A percentile compares a stretch with the other conserved stretches of the same genome.
These are phyloP conservation scores for Lasioglossum albipes DNA, from an alignment of 1,140 invertebrate species.

Conservation along the genomic window DNA sequence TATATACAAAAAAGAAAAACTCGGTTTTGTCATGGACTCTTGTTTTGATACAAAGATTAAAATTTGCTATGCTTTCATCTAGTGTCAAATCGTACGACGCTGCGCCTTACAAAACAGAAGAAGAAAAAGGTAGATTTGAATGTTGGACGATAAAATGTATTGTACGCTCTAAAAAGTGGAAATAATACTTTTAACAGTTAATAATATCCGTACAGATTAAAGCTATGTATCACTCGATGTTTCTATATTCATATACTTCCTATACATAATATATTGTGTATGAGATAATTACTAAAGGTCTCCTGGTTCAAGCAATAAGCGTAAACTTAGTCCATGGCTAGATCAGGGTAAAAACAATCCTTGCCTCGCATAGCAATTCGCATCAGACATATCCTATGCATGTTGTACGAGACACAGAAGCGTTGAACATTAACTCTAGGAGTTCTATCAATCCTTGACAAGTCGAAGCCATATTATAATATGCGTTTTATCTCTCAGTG, in stretches of 20 bases:
- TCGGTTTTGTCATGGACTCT: slow-evolving; percentile 45
- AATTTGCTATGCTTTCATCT: slow-evolving; percentile 13
- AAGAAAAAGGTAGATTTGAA: neutral
- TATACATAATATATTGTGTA: slow-evolving; percentile 10
- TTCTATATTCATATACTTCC: slow-evolving; percentile 3
- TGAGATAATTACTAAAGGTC: slow-evolving; percentile 13
- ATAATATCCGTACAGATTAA: slow-evolving; percentile 37
- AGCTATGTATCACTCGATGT: slow-evolving; percentile 30
- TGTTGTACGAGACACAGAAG: slow-evolving; percentile 24
- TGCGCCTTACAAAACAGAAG: slow-evolving; percentile 10
- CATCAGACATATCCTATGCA: slow-evolving; percentile 46
- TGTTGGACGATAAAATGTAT: slow-evolving; percentile 25
- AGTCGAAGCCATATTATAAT: slow-evolving; percentile 47
- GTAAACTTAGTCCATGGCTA: slow-evolving; percentile 65
- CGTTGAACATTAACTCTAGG: slow-evolving; percentile 3
- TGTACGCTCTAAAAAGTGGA: slow-evolving; percentile 35
- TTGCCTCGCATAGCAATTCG: slow-evolving; percentile 63
- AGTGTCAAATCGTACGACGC: slow-evolving; percentile 27
- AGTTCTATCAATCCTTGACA: slow-evolving; percentile 17
- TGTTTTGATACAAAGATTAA: slow-evolving; percentile 37
- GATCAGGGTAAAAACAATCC: slow-evolving; percentile 61
- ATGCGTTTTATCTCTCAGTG: slow-evolving; percentile 38
- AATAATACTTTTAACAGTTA: slow-evolving; percentile 45
- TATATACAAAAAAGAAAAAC: slow-evolving; percentile 27
- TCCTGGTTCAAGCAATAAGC: slow-evolving; percentile 56